phyloP scores from a whole-genome alignment of 2,113 vertebrate genomes.

The Sarotherodon lohbergeri region DNA sequence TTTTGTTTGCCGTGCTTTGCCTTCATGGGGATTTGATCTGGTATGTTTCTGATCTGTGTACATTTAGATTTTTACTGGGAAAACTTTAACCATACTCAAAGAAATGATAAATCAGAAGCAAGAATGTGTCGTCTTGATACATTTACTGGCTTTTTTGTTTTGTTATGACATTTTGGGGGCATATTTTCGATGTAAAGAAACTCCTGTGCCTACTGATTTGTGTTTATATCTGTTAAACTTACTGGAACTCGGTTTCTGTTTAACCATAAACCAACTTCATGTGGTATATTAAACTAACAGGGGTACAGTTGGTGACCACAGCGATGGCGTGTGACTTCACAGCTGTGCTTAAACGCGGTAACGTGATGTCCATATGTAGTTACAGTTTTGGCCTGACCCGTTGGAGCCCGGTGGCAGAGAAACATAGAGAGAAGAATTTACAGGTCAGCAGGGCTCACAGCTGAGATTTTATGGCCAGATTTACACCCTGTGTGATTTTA shows the following conservation, averaged over 20 bases:
- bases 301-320: not conserved
- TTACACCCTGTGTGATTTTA: constrained; percentile 67
- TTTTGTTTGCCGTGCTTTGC: not conserved
- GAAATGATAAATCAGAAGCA: not conserved
- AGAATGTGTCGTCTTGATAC: not conserved
- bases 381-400: constrained; percentile 36
- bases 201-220: not conserved
- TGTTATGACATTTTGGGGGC: not conserved
- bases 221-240: not conserved
- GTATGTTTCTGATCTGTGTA: not conserved
- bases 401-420: constrained; percentile 41
- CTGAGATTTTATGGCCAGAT: constrained; percentile 70
- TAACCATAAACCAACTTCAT: not conserved
- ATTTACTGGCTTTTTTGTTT: not conserved
- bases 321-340: not conserved
- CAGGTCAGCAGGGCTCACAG: constrained; percentile 67
- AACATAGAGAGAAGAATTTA: constrained; percentile 57
- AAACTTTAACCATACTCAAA: not conserved
- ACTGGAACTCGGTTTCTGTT: not conserved
- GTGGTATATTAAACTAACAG: not conserved
- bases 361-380: constrained; percentile 42
- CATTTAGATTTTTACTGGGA: not conserved
- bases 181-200: not conserved
- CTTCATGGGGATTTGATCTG: not conserved
- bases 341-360: constrained; percentile 30